Evolutionary conservation across 2,888 invertebrate species (phyloP), one percentile per base, ranked within the genome.

Genomic region (Caenorhabditis sp.): DNA sequence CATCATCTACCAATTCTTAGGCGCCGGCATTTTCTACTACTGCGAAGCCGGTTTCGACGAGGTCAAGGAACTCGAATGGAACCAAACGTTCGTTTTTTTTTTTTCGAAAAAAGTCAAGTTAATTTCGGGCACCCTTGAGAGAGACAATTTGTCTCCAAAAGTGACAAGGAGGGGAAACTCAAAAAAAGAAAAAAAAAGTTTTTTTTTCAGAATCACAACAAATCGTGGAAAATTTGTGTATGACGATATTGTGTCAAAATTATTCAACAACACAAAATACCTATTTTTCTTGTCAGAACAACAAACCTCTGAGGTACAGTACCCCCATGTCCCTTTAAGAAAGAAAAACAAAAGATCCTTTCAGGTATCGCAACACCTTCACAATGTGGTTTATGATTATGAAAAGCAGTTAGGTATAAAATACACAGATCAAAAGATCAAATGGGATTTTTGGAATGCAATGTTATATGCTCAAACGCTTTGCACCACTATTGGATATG

Each of bases 401-500:
- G 85, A 85, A 63, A 67, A 60, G 52, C 80, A 82, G 56, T 64
- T 86, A 10, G 85, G 82, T 7, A 79, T 86, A 50, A 81, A 82
- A 60, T 83, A 81, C 59, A 79, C 83, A 0, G 85, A 85, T 50
- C 84, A 86, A 65, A 85, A 85, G 61, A 84, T 84, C 26, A 70
- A 78, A 54, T 86, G 86, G 86, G 84, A 87, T 68, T 86, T 84
- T 60, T 86, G 84, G 85, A 85, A 83, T 58, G 86, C 86, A 14
- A 84, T 87, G 86, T 75, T 86, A 3, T 86, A 87, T 67, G 84
- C 87, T 1, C 84, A 85, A 80, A 87, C 83, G 5, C 78, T 86
- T 23, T 87, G 83, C 63, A 86, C 87, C 1, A 86, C 87, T 0
- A 86, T 86, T 23, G 87, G 87, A 23, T 82, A 84, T 90, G 97